Evolutionary conservation across 1,140 invertebrate genomes (phyloP).

Genomic region (Conus ventricosus): DNA sequence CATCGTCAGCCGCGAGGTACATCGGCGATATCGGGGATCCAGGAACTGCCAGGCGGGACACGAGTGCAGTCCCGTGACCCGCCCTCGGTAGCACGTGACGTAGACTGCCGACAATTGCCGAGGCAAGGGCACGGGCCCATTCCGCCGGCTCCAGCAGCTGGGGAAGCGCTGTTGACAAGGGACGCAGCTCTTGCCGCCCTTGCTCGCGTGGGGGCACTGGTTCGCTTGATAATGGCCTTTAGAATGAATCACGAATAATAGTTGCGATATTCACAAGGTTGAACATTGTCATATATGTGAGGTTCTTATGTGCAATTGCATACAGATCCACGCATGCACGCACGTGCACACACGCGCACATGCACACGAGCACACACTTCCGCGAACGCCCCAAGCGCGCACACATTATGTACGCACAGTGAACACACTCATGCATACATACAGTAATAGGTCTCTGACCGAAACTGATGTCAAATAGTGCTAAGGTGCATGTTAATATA

Average conservation of each 20-base stretch:
- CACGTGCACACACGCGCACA: too few relatives aligned
- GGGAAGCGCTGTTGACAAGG: conserved; percentile 30
- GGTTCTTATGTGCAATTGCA: too few relatives aligned
- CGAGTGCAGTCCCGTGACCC: neutral
- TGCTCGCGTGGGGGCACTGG: conserved; percentile 5
- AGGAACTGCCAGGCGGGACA: conserved; percentile 35
- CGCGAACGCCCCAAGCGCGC: too few relatives aligned
- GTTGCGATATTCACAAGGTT: too few relatives aligned
- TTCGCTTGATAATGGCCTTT: conserved; percentile 4
- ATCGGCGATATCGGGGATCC: conserved; percentile 7
- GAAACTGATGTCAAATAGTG: too few relatives aligned
- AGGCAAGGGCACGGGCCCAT: neutral
- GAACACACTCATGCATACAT: too few relatives aligned
- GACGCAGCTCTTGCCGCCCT: neutral
- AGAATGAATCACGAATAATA: neutral
- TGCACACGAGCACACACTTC: too few relatives aligned
- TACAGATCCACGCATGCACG: too few relatives aligned
- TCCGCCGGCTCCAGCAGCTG: neutral
- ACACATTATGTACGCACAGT: too few relatives aligned
- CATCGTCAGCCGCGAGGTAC: conserved; percentile 13
- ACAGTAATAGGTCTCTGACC: too few relatives aligned
- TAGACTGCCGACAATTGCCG: neutral
- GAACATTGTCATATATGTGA: too few relatives aligned
- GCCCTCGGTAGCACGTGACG: conserved; percentile 7
- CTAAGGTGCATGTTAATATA: too few relatives aligned